Evolutionary conservation across 64 coral and sea anemone species (phyloP), one percentile per base, ranked within the genome.

Genomic region (Trachythela sp.): DNA sequence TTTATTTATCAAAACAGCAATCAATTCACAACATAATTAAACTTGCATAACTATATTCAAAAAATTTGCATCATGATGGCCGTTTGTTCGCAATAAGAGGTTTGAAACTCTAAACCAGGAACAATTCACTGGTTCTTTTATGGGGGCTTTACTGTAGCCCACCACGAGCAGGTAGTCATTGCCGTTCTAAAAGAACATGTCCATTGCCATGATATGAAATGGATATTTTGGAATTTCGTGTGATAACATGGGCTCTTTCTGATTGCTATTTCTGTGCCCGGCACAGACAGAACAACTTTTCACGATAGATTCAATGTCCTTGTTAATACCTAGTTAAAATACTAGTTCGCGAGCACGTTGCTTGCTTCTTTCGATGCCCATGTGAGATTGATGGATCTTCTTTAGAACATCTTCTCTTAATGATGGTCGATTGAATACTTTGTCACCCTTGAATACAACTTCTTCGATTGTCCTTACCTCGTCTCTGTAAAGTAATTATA

Each of bases 221-320:
- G 71, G 71, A 27, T 77, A 77, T 77, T 77, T 77, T 2, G 71
- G 71, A 35, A 77, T 77, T 15, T 27, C 71, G 30, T 77, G 71
- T 39, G 71, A 4, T n/a, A 77, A 33, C 71, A 77, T 77, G 29
- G 71, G 71, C 29, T 77, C 71, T 39, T 77, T 77, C 71, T 77
- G 31, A 77, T 77, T 77, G 26, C 31, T 77, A 34, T n/a, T 7
- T 35, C 36, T 31, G 71, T 77, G 30, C 36, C 30, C 71, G 0
- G 71, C 71, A 77, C 71, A 77, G 71, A 77, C 71, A 77, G 71
- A 77, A 77, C 71, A 77, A 13, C 17, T 39, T n/a, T 77, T 77
- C 3, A 80, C 20, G 14, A 80, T 29, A 34, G 2, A 11, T 30
- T 80, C 3, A 6, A 77, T 77, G 3, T 77, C 71, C 17, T 77